Percentiles rank a stretch among this genome's conserved stretches.
Evolutionary conservation across 2,113 vertebrate genomes (phyloP).

Genomic region (Gymnocephalus cernua): DNA sequence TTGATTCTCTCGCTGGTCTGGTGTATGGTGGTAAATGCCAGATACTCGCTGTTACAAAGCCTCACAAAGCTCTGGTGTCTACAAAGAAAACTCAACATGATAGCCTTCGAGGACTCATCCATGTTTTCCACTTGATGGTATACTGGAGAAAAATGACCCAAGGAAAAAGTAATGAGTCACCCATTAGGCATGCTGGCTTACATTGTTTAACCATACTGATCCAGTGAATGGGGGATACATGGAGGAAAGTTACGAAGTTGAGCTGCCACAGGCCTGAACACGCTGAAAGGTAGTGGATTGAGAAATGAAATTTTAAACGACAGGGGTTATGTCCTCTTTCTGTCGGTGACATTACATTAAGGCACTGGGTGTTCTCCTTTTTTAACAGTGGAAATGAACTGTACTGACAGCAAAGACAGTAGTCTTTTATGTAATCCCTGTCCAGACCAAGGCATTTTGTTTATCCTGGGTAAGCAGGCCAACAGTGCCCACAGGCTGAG

Average conservation of each 20-base stretch:
- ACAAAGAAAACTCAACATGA: slow-evolving; percentile 35
- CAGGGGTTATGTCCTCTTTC: slow-evolving; percentile 42
- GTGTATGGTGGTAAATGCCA: slow-evolving; percentile 4
- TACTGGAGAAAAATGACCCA: slow-evolving; percentile 42
- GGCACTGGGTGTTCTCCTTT: slow-evolving; percentile 39
- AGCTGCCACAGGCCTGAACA: slow-evolving; percentile 23
- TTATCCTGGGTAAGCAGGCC: slow-evolving; percentile 53
- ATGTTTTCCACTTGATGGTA: slow-evolving; percentile 47
- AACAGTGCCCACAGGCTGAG: slow-evolving; percentile 52
- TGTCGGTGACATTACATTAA: slow-evolving; percentile 65
- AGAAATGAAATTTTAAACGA: slow-evolving; percentile 52
- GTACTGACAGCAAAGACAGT: slow-evolving; percentile 56
- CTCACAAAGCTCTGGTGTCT: slow-evolving; percentile 27
- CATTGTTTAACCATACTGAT: slow-evolving; percentile 43
- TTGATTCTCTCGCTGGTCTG: slow-evolving; percentile 5
- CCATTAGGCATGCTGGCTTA: slow-evolving; percentile 23
- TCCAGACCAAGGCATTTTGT: slow-evolving; percentile 34
- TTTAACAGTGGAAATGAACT: slow-evolving; percentile 55
- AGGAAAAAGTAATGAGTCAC: slow-evolving; percentile 54
- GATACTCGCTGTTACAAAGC: slow-evolving; percentile 6
- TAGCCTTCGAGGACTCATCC: slow-evolving; percentile 16
- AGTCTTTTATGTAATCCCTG: slow-evolving; percentile 65
- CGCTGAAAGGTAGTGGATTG: slow-evolving; percentile 34
- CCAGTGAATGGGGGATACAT: slow-evolving; percentile 27
- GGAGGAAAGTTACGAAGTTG: slow-evolving; percentile 11